Evolutionary conservation across 1,140 invertebrate species (phyloP), one percentile per base, ranked within the genome.

Genomic region (Drosophila bocqueti): DNA sequence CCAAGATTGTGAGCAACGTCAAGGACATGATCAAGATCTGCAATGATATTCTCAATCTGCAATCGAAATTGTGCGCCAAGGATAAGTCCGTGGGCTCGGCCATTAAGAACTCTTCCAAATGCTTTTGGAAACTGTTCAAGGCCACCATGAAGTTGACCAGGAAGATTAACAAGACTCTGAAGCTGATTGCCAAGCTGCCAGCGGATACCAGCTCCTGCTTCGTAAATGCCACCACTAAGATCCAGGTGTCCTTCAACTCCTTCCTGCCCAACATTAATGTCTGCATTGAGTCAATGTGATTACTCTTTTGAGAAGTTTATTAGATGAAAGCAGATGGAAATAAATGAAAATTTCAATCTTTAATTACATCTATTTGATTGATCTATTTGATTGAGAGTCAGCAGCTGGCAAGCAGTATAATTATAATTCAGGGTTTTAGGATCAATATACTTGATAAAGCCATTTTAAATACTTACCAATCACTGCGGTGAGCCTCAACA

Each of bases 21-120:
- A 83, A 85, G 46, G 18, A 60, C 11, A 83, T 91, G 6, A 73
- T 86, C 8, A 26, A 31, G 1, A 66, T 80, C 18, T 80, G 76
- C 66, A 58, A 91, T 11, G 46, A 64, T 2, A 73, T 91, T 21
- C 55, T 91, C 4, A 49, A 87, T 40, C 16, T 71, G 38, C 49
- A 75, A 0, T 74, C 63, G 16, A 60, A 54, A 13, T 21, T 83
- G 9, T 91, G 86, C 13, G n/a, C 21, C 31, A 38, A 26, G n/a
- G 43, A 69, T 1, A 24, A 73, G 3, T 43, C 67, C 3, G 38
- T 16, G 15, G 57, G 0, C 2, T 58, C 46, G 46, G 38, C 3
- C 10, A 18, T 42, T 43, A 67, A 46, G 3, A 61, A 52, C n/a
- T 15, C 45, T 0, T 13, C 18, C 9, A 72, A 71, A 29, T 83